phyloP scores from a whole-genome alignment of 2,797 vertebrate species.

The Myiotriccus ornatus region DNA sequence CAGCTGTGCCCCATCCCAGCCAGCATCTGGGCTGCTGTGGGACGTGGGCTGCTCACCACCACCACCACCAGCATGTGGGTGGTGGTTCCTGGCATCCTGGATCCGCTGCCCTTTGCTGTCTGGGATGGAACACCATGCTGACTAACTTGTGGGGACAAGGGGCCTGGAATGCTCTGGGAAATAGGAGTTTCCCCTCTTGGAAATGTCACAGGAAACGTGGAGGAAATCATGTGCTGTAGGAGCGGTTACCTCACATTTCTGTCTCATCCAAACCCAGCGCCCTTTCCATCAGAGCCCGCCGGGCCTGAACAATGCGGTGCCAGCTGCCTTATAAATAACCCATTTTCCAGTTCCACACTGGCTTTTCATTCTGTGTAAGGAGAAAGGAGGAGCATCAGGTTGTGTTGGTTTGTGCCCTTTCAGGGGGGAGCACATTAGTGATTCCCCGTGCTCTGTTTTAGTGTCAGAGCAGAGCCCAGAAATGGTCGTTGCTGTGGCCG shows the following conservation, averaged over 20 bases:
- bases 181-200: conserved; percentile 62
- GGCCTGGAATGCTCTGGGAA: conserved; percentile 26
- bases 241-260: not conserved
- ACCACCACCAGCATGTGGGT: rapidly evolving
- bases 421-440: not conserved
- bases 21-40: not conserved
- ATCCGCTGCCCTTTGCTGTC: not conserved
- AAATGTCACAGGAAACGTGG: conserved; percentile 31
- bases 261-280: not conserved
- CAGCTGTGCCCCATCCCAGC: not conserved
- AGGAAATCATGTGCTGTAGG: conserved; percentile 39
- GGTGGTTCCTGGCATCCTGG: not conserved
- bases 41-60: rapidly evolving
- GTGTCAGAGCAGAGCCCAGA: not conserved
- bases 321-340: conserved; percentile 32
- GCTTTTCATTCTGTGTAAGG: not conserved
- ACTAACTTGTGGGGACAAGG: not conserved
- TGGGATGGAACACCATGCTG: rapidly evolving
- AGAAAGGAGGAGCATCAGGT: not conserved
- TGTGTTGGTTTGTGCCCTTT: not conserved
- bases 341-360: not conserved
- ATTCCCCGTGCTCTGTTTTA: not conserved
- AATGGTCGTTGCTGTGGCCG: not conserved
- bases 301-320: conserved; percentile 9
- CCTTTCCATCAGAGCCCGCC: not conserved